These are phyloP conservation scores for Cetonia aurata DNA, from an alignment of 2,888 invertebrate genomes.

Conservation along the genomic window DNA sequence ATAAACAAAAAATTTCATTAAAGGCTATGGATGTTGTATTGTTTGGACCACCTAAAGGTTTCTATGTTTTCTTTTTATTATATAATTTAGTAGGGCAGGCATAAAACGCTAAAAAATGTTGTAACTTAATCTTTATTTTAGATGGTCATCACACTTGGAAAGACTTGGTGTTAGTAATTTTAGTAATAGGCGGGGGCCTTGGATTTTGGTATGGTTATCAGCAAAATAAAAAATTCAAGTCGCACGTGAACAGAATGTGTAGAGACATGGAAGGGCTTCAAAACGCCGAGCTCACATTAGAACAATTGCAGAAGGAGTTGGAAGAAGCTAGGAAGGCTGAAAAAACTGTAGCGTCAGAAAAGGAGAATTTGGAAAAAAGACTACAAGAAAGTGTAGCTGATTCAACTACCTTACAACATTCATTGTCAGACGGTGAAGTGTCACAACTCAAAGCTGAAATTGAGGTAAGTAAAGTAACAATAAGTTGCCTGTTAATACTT, in stretches of 20 bases:
- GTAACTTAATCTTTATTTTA: slow-evolving; percentile 38
- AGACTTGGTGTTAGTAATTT: slow-evolving; percentile 87
- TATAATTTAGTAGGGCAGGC: not conserved
- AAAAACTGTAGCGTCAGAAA: slow-evolving; percentile 85
- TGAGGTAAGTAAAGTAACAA: slow-evolving; percentile 70
- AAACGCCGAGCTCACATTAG: slow-evolving; percentile 88
- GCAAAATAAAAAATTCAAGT: slow-evolving; percentile 89
- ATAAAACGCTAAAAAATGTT: not conserved
- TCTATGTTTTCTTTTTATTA: slow-evolving; percentile 50
- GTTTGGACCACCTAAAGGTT: slow-evolving; percentile 98
- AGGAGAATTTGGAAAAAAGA: slow-evolving; percentile 84
- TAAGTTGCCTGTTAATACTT: too few relatives aligned
- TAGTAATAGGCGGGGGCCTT: slow-evolving; percentile 86
- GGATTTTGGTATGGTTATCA: slow-evolving; percentile 94
- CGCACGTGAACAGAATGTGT: slow-evolving; percentile 91
- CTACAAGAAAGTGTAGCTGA: slow-evolving; percentile 81
- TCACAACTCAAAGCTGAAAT: slow-evolving; percentile 87
- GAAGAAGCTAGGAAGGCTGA: slow-evolving; percentile 86
- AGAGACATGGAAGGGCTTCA: slow-evolving; percentile 93
- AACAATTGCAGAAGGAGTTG: slow-evolving; percentile 86
- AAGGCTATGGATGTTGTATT: slow-evolving; percentile 99
- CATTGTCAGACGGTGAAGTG: slow-evolving; percentile 85
- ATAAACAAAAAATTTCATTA: slow-evolving; percentile 95
- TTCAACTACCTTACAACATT: slow-evolving; percentile 73
- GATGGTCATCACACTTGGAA: slow-evolving; percentile 74